Conservation (phyloP, 2,888 invertebrate genomes). For the Stegophylla sp. region DNA sequence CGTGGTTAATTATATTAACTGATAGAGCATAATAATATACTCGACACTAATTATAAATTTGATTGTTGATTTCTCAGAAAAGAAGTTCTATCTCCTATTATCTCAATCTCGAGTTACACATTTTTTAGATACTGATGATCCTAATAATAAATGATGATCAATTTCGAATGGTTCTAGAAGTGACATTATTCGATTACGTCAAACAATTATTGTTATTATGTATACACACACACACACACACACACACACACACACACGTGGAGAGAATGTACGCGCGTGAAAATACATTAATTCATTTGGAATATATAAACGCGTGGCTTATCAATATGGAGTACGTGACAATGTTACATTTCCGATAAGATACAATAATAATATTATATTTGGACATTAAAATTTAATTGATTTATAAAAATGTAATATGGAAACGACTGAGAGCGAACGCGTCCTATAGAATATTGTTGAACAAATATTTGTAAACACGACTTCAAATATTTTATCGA, state of each 20-base stretch:
- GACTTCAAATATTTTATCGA: neutral
- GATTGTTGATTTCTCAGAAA: conserved; percentile 20
- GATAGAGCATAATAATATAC: conserved; percentile 31
- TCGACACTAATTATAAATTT: conserved; percentile 23
- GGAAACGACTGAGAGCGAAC: neutral
- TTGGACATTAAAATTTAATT: neutral
- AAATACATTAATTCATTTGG: neutral
- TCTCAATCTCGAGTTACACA: conserved; percentile 19
- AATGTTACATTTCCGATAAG: conserved; percentile 31
- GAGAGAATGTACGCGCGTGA: neutral
- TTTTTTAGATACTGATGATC: conserved; percentile 16
- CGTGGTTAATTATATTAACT: neutral
- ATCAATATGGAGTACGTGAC: conserved; percentile 27
- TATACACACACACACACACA: too few relatives aligned
- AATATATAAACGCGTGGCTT: neutral
- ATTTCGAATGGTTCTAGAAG: conserved; percentile 13
- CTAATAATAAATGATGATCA: conserved; percentile 32
- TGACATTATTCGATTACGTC: conserved; percentile 29
- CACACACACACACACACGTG: too few relatives aligned
- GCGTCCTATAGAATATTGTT: neutral
- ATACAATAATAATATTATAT: neutral
- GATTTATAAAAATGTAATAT: conserved; percentile 4
- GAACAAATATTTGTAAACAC: neutral
- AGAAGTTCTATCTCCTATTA: conserved; percentile 10
- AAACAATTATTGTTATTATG: conserved; percentile 1